Percentiles rank a stretch among this genome's conserved stretches.
Evolutionary conservation across 1,140 invertebrate genomes (phyloP).

Genomic region (Cephus cinctus): DNA sequence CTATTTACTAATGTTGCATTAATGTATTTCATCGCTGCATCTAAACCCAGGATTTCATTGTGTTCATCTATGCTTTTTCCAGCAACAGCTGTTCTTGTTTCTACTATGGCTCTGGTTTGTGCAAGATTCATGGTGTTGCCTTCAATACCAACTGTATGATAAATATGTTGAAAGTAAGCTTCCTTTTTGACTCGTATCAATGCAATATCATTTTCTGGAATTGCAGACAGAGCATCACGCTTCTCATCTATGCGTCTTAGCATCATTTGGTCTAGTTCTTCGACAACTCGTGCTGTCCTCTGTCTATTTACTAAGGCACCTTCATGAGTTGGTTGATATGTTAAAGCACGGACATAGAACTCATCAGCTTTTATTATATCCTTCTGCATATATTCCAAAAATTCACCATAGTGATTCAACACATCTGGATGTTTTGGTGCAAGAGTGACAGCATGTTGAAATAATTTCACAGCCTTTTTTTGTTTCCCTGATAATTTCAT

Average conservation of each 20-base stretch:
- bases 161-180: conserved; percentile 94
- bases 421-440: conserved; percentile 91
- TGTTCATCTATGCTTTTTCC: conserved; percentile 96
- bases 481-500: conserved; percentile 79
- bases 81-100: conserved; percentile 88
- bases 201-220: conserved; percentile 77
- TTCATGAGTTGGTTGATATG: conserved; percentile 78
- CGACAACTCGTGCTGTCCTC: conserved; percentile 83
- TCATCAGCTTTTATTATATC: conserved; percentile 90
- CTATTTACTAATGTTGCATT: conserved; percentile 85
- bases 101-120: conserved; percentile 88
- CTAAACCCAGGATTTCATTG: conserved; percentile 93
- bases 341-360: conserved; percentile 72
- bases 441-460: conserved; percentile 86
- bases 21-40: conserved; percentile 93
- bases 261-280: conserved; percentile 81
- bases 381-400: conserved; percentile 81
- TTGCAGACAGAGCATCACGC: conserved; percentile 74
- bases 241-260: conserved; percentile 85
- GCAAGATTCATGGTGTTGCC: conserved; percentile 96
- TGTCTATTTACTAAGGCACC: conserved; percentile 79
- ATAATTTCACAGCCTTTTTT: conserved; percentile 84
- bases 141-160: conserved; percentile 96
- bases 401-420: conserved; percentile 90
- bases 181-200: conserved; percentile 88